Percentiles rank a stretch among this genome's conserved stretches.
Evolutionary conservation across 2,888 invertebrate genomes (phyloP).

Genomic region (Erebia epiphron): DNA sequence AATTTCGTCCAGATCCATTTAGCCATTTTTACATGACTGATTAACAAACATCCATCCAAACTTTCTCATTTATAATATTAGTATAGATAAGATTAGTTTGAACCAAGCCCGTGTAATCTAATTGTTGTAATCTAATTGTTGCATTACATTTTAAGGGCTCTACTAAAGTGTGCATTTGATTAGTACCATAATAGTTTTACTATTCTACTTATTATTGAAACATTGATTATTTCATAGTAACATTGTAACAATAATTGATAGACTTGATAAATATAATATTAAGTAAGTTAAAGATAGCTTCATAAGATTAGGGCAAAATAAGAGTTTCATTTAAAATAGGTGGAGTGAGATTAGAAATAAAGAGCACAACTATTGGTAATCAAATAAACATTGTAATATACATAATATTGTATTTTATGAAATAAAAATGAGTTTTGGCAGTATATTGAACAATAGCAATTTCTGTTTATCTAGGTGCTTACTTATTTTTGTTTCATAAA

Average conservation of each 20-base stretch:
- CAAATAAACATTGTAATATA: not conserved
- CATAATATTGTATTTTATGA: too few species aligned
- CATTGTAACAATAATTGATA: slow-evolving; percentile 50
- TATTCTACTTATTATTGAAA: slow-evolving; percentile 24
- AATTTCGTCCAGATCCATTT: too few species aligned
- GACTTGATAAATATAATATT: slow-evolving; percentile 47
- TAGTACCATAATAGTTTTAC: slow-evolving; percentile 14
- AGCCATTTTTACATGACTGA: too few species aligned
- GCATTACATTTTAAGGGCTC: not conserved
- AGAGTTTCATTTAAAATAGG: slow-evolving; percentile 13
- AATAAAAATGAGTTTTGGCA: too few species aligned
- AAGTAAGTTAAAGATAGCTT: slow-evolving; percentile 30
- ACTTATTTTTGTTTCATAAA: too few species aligned
- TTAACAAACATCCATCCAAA: too few species aligned
- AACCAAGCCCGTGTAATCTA: not conserved
- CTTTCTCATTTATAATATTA: too few species aligned
- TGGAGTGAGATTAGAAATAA: slow-evolving; percentile 35
- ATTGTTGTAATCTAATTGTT: slow-evolving; percentile 13
- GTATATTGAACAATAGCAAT: too few species aligned
- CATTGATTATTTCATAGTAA: slow-evolving; percentile 39
- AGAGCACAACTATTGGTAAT: slow-evolving; percentile 29
- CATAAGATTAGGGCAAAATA: slow-evolving; percentile 6
- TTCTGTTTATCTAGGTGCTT: too few species aligned
- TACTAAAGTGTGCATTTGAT: slow-evolving; percentile 6
- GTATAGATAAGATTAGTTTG: slow-evolving; percentile 23